Conservation (phyloP, 2,888 invertebrate species). For the Pogonocherus hispidulus region DNA sequence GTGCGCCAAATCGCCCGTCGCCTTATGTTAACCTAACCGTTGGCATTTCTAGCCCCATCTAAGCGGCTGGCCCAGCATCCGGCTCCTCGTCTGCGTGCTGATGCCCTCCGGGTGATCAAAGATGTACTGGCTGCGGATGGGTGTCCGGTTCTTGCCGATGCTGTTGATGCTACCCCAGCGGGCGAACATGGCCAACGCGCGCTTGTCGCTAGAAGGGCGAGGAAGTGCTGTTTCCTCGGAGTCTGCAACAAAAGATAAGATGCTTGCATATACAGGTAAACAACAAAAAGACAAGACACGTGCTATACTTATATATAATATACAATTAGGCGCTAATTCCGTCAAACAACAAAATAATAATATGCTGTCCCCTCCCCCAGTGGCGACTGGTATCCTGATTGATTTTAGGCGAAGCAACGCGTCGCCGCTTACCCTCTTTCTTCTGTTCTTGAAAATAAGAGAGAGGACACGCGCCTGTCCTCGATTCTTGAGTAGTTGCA, state of each 20-base stretch:
- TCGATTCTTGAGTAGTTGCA: no score
- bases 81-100: conserved; percentile 66
- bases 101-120: conserved; percentile 57
- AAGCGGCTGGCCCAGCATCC: conserved; percentile 69
- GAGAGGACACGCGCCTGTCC: no score
- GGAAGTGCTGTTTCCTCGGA: conserved; percentile 34
- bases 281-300: not conserved
- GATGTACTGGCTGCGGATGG: conserved; percentile 61
- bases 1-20: conserved; percentile 22
- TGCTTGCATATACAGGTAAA: not conserved
- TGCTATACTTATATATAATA: no score
- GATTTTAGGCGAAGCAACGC: no score
- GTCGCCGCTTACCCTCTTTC: no score
- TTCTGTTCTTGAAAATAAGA: no score
- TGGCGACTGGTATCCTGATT: no score
- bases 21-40: conserved; percentile 4
- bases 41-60: conserved; percentile 67
- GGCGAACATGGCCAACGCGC: conserved; percentile 68
- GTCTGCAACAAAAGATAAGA: conserved; percentile 35
- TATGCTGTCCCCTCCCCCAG: no score
- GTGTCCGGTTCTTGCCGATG: conserved; percentile 65
- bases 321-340: no score
- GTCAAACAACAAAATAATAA: no score
- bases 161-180: conserved; percentile 68
- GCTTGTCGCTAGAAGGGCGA: conserved; percentile 57